These are phyloP conservation scores for Neolamprologus longior DNA, from an alignment of 2,113 vertebrate species.

Conservation along the genomic window DNA sequence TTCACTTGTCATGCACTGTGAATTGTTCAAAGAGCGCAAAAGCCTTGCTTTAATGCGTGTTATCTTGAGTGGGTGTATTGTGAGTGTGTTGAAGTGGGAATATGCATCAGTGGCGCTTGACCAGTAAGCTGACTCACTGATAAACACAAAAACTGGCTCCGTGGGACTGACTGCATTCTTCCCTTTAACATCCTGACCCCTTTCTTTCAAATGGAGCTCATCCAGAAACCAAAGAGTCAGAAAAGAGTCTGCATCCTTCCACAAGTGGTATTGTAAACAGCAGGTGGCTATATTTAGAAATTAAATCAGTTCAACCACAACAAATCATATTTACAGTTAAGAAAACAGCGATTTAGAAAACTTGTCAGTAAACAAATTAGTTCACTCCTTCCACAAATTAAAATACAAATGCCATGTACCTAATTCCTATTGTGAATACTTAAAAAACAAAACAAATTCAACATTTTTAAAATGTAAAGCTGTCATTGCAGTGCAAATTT, in stretches of 20 bases:
- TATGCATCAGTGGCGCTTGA: conserved; percentile 13
- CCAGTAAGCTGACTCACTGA: conserved; percentile 11
- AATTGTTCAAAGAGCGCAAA: conserved; percentile 1
- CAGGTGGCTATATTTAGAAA: conserved; percentile 39
- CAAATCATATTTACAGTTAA: conserved; percentile 69
- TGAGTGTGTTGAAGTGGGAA: conserved; percentile 5
- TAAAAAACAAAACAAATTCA: neutral
- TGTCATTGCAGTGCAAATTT: conserved; percentile 37
- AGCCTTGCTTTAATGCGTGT: neutral
- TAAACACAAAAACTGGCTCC: neutral
- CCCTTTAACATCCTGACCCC: neutral
- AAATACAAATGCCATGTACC: conserved; percentile 9
- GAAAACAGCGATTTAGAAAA: conserved; percentile 30
- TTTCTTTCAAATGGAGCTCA: neutral
- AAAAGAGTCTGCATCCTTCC: neutral
- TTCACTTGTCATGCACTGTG: neutral
- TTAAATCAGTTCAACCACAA: conserved; percentile 21
- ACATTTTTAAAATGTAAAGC: neutral
- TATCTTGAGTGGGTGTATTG: conserved; percentile 17
- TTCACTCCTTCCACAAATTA: neutral
- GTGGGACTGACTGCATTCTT: neutral
- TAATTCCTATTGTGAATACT: neutral
- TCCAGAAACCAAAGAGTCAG: neutral
- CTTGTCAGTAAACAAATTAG: conserved; percentile 12
- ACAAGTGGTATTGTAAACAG: neutral